Evolutionary conservation across 2,888 invertebrate species (phyloP), one percentile per base, ranked within the genome.

Genomic region (Perizoma affinitatum): DNA sequence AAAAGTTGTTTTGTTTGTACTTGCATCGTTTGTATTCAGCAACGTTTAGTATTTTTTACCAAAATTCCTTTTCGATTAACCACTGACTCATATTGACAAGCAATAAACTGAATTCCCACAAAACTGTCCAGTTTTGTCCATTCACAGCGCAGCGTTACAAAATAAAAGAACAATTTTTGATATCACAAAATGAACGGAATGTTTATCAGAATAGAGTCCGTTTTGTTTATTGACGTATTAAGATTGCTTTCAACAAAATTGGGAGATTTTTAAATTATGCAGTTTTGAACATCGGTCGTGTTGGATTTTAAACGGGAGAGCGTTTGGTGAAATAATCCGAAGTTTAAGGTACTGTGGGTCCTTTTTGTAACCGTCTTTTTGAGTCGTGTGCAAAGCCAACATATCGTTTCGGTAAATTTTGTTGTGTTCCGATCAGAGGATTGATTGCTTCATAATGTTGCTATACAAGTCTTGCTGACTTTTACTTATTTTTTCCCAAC

Each of bases 251-350:
- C 55, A 54, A 53, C 56, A 38, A 55, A 67, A 58, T 65, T 67
- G 65, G 63, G 52, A 54, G 64, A 64, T 58, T 59, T 67, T 62
- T 69, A 66, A 75, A 73, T 72, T 70, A 72, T 73, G 66, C 66
- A 65, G 62, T 61, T 71, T 67, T 70, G 66, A 66, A 63, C 63
- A 43, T 50, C 43, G 61, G 47, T 57, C 55, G 52, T 42, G 61
- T 68, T 44, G 52, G 58, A 54, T 69, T 70, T 59, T 36, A 59
- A 74, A 67, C 66, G 52, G 46, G 49, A 52, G 57, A 58, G 33
- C 44, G 61, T 69, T 69, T 66, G 68, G 70, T 63, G 3, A 68
- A 70, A 69, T 54, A 64, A 64, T 63, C 66, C 48, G 60, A 67
- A 11, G 42, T 56, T 35, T 58, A 44, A 22, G 22, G 40, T 36